Conservation (phyloP, 1,140 invertebrate genomes). For the Drosophila willistoni region DNA sequence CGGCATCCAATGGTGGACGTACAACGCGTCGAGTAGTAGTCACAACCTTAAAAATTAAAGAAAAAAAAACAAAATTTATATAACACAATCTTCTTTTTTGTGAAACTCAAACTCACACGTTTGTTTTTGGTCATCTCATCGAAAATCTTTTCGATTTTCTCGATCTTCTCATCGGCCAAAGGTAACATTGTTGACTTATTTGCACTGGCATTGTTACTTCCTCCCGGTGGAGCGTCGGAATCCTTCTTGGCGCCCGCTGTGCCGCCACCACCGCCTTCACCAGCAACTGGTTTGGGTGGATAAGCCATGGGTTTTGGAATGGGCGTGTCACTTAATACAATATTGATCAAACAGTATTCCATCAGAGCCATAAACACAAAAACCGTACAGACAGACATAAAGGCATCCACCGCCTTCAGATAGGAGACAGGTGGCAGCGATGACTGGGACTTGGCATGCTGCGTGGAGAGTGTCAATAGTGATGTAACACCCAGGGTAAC, state of each 20-base stretch:
- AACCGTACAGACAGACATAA: constrained; percentile 95
- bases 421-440: constrained; percentile 95
- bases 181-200: constrained; percentile 66
- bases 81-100: no score
- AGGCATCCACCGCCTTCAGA: constrained; percentile 94
- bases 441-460: constrained; percentile 95
- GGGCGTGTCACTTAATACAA: constrained; percentile 86
- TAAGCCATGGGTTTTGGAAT: constrained; percentile 81
- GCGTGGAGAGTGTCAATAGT: constrained; percentile 94
- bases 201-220: constrained; percentile 28
- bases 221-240: constrained; percentile 43
- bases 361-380: constrained; percentile 97
- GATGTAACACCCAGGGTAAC: constrained; percentile 96
- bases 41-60: constrained; percentile 48
- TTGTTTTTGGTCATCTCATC: constrained; percentile 82
- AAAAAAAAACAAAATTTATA: no score
- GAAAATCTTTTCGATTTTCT: constrained; percentile 81
- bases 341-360: constrained; percentile 96
- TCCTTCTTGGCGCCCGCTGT: constrained; percentile 56
- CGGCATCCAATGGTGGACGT: constrained; percentile 71
- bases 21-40: constrained; percentile 67
- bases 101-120: constrained; percentile 46
- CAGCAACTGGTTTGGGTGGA: constrained; percentile 77
- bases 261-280: constrained; percentile 38
- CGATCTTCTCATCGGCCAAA: constrained; percentile 74